Percentiles rank a stretch among this genome's conserved stretches.
These are phyloP conservation scores for Ditylenchus dipsaci DNA, from an alignment of 1,140 invertebrate species.

Conservation along the genomic window DNA sequence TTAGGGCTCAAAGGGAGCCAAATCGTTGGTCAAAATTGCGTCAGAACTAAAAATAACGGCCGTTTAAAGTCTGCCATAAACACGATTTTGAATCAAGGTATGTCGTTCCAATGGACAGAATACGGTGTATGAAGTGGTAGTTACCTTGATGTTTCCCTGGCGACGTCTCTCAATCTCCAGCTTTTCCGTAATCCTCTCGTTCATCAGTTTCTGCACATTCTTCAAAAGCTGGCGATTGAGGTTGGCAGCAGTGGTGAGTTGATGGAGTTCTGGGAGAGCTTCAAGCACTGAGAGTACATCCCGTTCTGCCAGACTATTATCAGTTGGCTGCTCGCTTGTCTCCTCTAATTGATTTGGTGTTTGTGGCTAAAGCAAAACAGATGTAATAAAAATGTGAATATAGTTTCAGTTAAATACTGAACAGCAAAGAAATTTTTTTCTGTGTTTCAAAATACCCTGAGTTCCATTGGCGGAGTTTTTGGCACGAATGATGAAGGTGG, in stretches of 20 bases:
- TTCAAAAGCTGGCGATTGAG: conserved; percentile 15
- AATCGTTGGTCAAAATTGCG: too few relatives aligned
- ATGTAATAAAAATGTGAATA: neutral
- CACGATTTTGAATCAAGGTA: neutral
- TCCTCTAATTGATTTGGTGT: neutral
- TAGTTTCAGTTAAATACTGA: neutral
- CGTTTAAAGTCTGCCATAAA: too few relatives aligned
- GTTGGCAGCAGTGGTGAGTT: neutral
- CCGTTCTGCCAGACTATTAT: neutral
- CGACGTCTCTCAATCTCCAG: conserved; percentile 31
- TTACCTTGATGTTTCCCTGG: conserved; percentile 34
- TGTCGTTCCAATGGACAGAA: too few relatives aligned
- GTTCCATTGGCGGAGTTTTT: conserved; percentile 10
- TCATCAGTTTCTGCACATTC: conserved; percentile 23
- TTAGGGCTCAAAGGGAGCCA: too few relatives aligned
- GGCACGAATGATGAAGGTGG: conserved; percentile 22
- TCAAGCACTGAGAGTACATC: conserved; percentile 4
- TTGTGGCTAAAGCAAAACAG: conserved; percentile 23
- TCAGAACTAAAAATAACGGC: too few relatives aligned
- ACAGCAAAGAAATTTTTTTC: neutral
- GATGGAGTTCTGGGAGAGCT: neutral
- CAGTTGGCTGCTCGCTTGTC: neutral
- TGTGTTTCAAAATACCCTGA: too few relatives aligned
- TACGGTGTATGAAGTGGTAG: too few relatives aligned
- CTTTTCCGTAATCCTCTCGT: conserved; percentile 28